phyloP scores from a whole-genome alignment of 2,113 vertebrate genomes.

The Plecotus auritus region DNA sequence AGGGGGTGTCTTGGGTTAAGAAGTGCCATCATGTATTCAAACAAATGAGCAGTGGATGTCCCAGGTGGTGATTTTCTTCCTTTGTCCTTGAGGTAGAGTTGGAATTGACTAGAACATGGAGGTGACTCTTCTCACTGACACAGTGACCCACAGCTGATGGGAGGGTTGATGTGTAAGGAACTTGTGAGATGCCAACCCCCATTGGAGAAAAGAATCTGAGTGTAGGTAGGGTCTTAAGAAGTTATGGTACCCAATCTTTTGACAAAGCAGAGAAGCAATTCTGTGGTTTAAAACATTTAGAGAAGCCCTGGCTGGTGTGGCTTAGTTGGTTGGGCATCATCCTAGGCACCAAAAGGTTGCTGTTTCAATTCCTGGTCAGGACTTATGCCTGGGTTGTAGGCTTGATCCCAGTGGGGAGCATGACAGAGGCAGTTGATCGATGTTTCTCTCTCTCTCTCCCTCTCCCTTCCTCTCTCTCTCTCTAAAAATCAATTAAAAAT shows the following conservation, averaged over 20 bases:
- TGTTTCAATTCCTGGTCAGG: neutral
- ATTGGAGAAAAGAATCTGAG: neutral
- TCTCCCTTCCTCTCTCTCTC: neutral
- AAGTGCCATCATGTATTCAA: neutral
- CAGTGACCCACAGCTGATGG: neutral
- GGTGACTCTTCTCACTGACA: neutral
- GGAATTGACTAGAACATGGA: slow-evolving; percentile 20
- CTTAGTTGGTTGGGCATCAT: neutral
- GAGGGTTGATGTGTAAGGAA: neutral
- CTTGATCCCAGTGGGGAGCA: neutral
- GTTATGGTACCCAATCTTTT: neutral
- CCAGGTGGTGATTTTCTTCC: neutral
- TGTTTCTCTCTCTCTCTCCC: neutral
- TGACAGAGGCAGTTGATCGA: neutral
- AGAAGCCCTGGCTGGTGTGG: neutral
- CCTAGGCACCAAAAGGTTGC: neutral
- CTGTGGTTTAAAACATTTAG: slow-evolving; percentile 5
- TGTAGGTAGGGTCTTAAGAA: neutral
- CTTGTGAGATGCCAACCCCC: neutral
- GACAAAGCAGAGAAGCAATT: neutral
- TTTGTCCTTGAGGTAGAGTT: slow-evolving; percentile 14
- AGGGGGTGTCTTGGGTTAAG: neutral
- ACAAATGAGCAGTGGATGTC: neutral
- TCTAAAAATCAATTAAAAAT: neutral
- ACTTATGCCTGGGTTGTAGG: neutral